Conservation (phyloP, 2,113 vertebrate species). For the Sorex araneus region DNA sequence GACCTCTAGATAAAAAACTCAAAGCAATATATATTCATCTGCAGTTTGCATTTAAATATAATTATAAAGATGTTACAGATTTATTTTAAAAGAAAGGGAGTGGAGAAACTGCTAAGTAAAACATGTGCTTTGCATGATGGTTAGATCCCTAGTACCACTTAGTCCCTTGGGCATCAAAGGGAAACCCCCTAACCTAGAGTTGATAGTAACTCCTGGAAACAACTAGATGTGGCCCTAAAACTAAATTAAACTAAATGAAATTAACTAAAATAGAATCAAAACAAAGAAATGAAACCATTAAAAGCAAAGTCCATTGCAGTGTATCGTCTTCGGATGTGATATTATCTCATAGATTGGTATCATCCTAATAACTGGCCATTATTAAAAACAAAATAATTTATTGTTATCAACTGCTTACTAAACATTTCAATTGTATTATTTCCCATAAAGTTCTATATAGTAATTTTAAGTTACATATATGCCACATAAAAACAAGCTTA, state of each 20-base stretch:
- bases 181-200: too few species aligned
- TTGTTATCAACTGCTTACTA: neutral
- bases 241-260: too few species aligned
- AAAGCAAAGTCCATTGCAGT: neutral
- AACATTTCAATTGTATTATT: constrained; percentile 6
- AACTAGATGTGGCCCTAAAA: too few species aligned
- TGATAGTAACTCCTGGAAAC: too few species aligned
- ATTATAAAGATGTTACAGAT: constrained; percentile 56
- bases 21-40: neutral
- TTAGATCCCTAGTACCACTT: too few species aligned
- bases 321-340: neutral
- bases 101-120: too few species aligned
- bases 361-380: neutral
- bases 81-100: constrained; percentile 37
- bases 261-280: too few species aligned
- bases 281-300: neutral
- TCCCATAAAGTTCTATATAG: neutral
- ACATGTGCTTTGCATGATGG: too few species aligned
- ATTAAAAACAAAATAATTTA: constrained; percentile 1
- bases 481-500: neutral
- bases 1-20: neutral
- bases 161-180: too few species aligned
- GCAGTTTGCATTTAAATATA: constrained; percentile 33
- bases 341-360: neutral
- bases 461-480: neutral